Conservation (phyloP, 2,113 vertebrate genomes). For the Prochilodus magdalenae region DNA sequence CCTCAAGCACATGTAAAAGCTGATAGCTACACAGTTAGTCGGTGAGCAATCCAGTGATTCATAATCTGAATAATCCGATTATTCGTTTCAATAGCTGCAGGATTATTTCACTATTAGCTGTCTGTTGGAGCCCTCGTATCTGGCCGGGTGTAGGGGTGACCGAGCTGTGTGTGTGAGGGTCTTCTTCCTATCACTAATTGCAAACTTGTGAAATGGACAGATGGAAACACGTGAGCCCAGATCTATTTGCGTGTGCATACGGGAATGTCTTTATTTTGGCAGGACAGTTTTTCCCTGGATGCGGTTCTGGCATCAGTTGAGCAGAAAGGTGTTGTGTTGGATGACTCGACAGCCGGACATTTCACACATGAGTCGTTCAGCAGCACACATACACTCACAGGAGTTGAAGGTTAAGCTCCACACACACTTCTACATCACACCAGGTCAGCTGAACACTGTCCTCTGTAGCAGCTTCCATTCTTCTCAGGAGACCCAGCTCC, state of each 20-base stretch:
- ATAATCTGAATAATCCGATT: too few relatives aligned
- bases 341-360: neutral
- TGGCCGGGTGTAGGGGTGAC: too few relatives aligned
- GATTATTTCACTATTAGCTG: too few relatives aligned
- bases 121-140: too few relatives aligned
- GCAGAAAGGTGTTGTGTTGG: conserved; percentile 16
- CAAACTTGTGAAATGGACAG: conserved; percentile 12
- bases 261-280: conserved; percentile 5
- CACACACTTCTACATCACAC: neutral
- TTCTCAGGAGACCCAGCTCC: too few relatives aligned
- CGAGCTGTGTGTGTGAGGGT: neutral
- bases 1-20: too few relatives aligned
- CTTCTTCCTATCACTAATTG: conserved; percentile 18
- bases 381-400: neutral
- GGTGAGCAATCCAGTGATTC: too few relatives aligned
- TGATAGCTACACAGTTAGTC: too few relatives aligned
- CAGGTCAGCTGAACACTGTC: too few relatives aligned
- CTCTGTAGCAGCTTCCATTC: too few relatives aligned
- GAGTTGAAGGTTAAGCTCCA: neutral
- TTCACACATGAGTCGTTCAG: conserved; percentile 47
- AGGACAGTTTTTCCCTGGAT: conserved; percentile 28
- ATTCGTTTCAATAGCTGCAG: too few relatives aligned
- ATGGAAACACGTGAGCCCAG: neutral
- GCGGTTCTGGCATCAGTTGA: conserved; percentile 10
- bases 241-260: neutral